phyloP scores from a whole-genome alignment of 2,113 vertebrate species.

The Cyprinodon brontotheroides region DNA sequence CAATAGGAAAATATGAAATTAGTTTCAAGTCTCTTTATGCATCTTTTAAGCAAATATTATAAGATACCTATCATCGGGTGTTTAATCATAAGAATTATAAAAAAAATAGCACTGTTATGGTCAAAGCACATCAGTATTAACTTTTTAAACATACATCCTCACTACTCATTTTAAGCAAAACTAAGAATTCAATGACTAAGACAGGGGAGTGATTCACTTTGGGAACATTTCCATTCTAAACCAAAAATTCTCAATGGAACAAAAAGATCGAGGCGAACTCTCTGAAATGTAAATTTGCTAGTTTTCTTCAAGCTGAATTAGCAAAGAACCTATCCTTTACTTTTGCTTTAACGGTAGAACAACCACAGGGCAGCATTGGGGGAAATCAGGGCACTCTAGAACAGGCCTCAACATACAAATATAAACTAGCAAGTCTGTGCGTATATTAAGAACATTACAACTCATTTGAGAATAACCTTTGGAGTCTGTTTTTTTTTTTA shows the following conservation, averaged over 20 bases:
- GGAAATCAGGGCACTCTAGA: constrained; percentile 60
- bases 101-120: constrained; percentile 61
- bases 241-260: constrained; percentile 51
- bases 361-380: constrained; percentile 44
- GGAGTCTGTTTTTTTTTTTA: constrained; percentile 9
- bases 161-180: constrained; percentile 45
- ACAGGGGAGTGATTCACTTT: constrained; percentile 52
- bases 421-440: constrained; percentile 38
- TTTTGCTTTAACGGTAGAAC: constrained; percentile 35
- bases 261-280: constrained; percentile 47
- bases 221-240: constrained; percentile 63
- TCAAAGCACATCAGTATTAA: constrained; percentile 37
- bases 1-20: constrained; percentile 49
- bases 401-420: constrained; percentile 28
- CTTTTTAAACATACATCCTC: constrained; percentile 42
- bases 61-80: constrained; percentile 34
- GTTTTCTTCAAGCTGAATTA: constrained; percentile 66
- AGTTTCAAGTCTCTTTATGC: constrained; percentile 25
- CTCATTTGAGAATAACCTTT: constrained; percentile 7
- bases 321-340: constrained; percentile 33
- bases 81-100: constrained; percentile 53
- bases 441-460: constrained; percentile 16
- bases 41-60: constrained; percentile 25
- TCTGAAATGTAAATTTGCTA: constrained; percentile 41
- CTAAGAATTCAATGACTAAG: constrained; percentile 57